A percentile compares a stretch with the other conserved stretches of the same genome.
Evolutionary conservation across 30 jellyfish, hydroid and myxozoan genomes (phyloP).

Genomic region (Sanderia malayensis): DNA sequence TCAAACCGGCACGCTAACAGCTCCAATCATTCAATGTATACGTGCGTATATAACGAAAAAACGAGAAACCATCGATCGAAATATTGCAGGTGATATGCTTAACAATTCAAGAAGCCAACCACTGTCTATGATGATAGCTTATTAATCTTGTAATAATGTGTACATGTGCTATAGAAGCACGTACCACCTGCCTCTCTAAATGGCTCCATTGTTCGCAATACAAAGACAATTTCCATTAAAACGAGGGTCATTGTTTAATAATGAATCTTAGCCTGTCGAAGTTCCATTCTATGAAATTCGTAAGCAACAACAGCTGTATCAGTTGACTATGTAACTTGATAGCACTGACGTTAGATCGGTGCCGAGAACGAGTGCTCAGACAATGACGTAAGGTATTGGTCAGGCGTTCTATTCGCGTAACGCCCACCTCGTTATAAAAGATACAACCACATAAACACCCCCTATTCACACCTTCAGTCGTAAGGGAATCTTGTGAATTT

Average conservation of each 20-base stretch:
- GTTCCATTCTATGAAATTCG: constrained; percentile 23
- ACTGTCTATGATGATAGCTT: constrained; percentile 62
- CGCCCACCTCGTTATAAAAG: too few species aligned
- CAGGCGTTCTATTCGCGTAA: too few species aligned
- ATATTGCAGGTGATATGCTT: constrained; percentile 55
- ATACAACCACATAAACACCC: too few species aligned
- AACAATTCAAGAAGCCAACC: constrained; percentile 53
- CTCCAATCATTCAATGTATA: too few species aligned
- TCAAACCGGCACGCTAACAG: too few species aligned
- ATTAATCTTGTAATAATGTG: constrained; percentile 67
- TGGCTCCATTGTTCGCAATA: constrained; percentile 40
- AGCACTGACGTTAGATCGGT: too few species aligned
- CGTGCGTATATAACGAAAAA: constrained; percentile 13
- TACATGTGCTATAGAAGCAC: constrained; percentile 67
- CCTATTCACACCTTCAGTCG: too few species aligned
- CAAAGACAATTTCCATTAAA: constrained; percentile 62
- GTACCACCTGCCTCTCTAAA: constrained; percentile 63
- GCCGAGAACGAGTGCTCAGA: too few species aligned
- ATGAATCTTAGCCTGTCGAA: constrained; percentile 20
- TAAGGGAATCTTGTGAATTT: too few species aligned
- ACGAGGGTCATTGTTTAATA: constrained; percentile 48
- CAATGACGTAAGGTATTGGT: too few species aligned
- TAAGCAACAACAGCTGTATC: constrained; percentile 37
- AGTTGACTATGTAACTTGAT: constrained; percentile 16
- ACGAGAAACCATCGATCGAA: constrained; percentile 42